phyloP scores from a whole-genome alignment of 2,888 invertebrate species.

The Drosophila paranaensis region DNA sequence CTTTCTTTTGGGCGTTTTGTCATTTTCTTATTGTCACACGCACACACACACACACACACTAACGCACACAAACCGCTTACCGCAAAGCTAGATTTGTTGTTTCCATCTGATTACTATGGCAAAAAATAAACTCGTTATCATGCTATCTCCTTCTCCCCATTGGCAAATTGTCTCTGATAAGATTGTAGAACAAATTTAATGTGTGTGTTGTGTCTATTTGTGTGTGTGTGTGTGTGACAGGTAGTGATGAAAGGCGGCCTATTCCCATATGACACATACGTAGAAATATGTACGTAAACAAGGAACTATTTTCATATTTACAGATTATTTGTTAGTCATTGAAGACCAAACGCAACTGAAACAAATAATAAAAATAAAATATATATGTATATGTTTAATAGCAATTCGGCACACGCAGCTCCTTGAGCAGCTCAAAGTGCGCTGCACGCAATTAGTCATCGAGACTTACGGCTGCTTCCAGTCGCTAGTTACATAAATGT shows the following conservation, averaged over 20 bases:
- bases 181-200: slow-evolving; percentile 45
- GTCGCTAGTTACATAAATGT: slow-evolving; percentile 70
- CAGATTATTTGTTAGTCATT: slow-evolving; percentile 22
- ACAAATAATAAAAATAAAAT: slow-evolving; percentile 14
- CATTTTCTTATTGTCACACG: slow-evolving; percentile 41
- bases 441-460: slow-evolving; percentile 52
- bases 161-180: slow-evolving; percentile 60
- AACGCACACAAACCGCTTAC: slow-evolving; percentile 28
- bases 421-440: slow-evolving; percentile 27
- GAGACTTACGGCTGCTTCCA: slow-evolving; percentile 17
- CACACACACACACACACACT: slow-evolving; percentile 31
- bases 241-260: slow-evolving; percentile 32
- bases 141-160: neutral
- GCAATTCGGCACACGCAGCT: slow-evolving; percentile 17
- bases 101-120: slow-evolving; percentile 63
- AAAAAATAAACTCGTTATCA: slow-evolving; percentile 49
- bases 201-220: neutral
- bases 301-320: slow-evolving; percentile 6
- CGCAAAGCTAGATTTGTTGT: slow-evolving; percentile 56
- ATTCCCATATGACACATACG: slow-evolving; percentile 40
- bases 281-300: slow-evolving; percentile 1
- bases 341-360: neutral
- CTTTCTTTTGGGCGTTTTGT: slow-evolving; percentile 59
- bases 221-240: slow-evolving; percentile 5
- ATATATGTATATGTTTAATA: slow-evolving; percentile 8